Conservation (phyloP, 2,888 invertebrate genomes). For the Agonopterix heracliana region DNA sequence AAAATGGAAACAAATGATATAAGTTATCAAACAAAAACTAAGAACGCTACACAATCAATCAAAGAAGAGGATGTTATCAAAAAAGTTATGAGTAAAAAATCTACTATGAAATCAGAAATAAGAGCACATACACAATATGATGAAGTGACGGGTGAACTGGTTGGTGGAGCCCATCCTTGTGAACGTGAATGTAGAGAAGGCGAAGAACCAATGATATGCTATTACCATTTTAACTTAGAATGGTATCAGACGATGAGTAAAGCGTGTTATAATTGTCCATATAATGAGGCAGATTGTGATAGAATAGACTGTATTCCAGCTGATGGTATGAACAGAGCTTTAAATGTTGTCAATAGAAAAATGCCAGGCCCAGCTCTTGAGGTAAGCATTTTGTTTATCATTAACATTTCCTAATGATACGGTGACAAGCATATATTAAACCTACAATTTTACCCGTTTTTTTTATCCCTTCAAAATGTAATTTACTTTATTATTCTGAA, state of each 20-base stretch:
- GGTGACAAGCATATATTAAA: neutral
- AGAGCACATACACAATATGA: constrained; percentile 52
- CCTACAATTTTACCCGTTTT: neutral
- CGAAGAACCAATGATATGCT: constrained; percentile 80
- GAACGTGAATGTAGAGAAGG: constrained; percentile 78
- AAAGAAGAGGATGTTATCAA: constrained; percentile 21
- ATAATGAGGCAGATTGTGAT: constrained; percentile 83
- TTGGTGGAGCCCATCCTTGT: constrained; percentile 76
- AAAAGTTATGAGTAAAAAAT: constrained; percentile 22
- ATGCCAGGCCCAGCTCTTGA: constrained; percentile 92
- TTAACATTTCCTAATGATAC: neutral
- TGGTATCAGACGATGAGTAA: constrained; percentile 92
- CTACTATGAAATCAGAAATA: constrained; percentile 40
- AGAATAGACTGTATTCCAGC: constrained; percentile 88
- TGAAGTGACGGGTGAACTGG: constrained; percentile 60
- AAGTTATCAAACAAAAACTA: constrained; percentile 28
- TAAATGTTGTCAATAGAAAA: constrained; percentile 88
- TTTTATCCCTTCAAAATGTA: constrained; percentile 2
- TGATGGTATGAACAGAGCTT: constrained; percentile 85
- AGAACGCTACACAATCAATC: constrained; percentile 31
- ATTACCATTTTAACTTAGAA: constrained; percentile 85
- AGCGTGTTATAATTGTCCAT: constrained; percentile 90
- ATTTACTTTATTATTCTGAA: constrained; percentile 1
- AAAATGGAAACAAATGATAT: constrained; percentile 39
- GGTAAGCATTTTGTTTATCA: constrained; percentile 56